These are phyloP conservation scores for Muscina levida DNA, from an alignment of 2,888 invertebrate genomes.

Conservation along the genomic window DNA sequence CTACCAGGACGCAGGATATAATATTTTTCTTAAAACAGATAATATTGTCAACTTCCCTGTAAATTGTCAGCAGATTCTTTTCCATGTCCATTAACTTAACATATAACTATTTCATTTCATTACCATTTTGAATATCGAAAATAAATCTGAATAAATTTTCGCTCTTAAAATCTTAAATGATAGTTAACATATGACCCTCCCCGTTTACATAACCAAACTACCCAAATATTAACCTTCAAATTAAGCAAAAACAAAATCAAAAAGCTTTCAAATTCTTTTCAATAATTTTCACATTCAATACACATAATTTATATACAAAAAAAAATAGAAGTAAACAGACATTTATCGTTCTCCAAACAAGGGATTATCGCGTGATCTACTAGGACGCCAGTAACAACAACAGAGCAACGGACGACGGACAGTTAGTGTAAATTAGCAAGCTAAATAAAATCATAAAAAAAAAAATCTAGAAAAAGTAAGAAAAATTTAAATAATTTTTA, in stretches of 20 bases:
- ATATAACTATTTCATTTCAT: too few species aligned
- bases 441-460: not conserved
- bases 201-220: not conserved
- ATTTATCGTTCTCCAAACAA: conserved; percentile 1
- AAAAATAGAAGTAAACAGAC: not conserved
- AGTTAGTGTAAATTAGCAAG: not conserved
- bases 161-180: too few species aligned
- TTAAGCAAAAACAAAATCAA: not conserved
- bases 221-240: too few species aligned
- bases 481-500: not conserved
- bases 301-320: not conserved
- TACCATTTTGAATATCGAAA: too few species aligned
- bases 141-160: too few species aligned
- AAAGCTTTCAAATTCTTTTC: not conserved
- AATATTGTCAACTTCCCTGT: too few species aligned
- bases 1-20: too few species aligned
- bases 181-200: too few species aligned
- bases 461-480: not conserved
- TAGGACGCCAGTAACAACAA: too few species aligned
- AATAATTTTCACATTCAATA: not conserved
- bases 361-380: not conserved
- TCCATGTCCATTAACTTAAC: too few species aligned
- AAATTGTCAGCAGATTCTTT: too few species aligned
- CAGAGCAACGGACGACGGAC: not conserved
- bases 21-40: too few species aligned